Evolutionary conservation across 2,888 invertebrate species (phyloP).

Genomic region (Dynastes tityus): DNA sequence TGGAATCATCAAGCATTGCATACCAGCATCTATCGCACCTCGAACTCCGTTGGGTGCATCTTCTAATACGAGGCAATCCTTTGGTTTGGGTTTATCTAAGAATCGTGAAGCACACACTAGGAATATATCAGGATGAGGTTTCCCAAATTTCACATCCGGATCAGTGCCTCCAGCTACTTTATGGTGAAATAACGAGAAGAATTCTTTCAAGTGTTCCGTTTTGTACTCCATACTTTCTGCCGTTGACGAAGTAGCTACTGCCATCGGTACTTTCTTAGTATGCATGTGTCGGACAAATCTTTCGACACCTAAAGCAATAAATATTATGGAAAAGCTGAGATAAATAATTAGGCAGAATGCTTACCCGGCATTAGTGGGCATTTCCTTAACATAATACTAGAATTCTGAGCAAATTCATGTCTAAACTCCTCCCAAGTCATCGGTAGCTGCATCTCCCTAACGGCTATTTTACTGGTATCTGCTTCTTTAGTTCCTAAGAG

Average conservation of each 20-base stretch:
- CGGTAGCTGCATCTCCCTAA: constrained; percentile 79
- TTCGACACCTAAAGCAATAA: constrained; percentile 71
- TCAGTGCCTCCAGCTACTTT: constrained; percentile 76
- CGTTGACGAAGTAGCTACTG: constrained; percentile 80
- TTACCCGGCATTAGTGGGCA: constrained; percentile 59
- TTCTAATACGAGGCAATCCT: constrained; percentile 77
- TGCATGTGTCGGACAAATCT: constrained; percentile 76
- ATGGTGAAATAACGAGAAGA: constrained; percentile 74
- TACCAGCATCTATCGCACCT: constrained; percentile 75
- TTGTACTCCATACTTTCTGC: constrained; percentile 74
- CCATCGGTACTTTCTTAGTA: constrained; percentile 77
- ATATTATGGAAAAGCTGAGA: background rate
- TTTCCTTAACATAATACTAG: constrained; percentile 64
- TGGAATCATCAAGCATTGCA: constrained; percentile 77
- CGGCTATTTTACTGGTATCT: constrained; percentile 79
- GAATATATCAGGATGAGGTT: constrained; percentile 82
- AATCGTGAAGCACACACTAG: constrained; percentile 77
- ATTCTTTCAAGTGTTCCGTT: constrained; percentile 70
- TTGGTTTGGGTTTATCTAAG: constrained; percentile 71
- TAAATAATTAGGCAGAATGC: background rate
- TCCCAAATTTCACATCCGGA: constrained; percentile 79
- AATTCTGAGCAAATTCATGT: constrained; percentile 74
- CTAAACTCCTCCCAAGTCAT: constrained; percentile 80
- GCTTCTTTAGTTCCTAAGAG: constrained; percentile 84
- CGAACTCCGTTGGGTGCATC: constrained; percentile 79